These are phyloP conservation scores for Muschampia plurimacula DNA, from an alignment of 2,888 invertebrate species.

Conservation along the genomic window DNA sequence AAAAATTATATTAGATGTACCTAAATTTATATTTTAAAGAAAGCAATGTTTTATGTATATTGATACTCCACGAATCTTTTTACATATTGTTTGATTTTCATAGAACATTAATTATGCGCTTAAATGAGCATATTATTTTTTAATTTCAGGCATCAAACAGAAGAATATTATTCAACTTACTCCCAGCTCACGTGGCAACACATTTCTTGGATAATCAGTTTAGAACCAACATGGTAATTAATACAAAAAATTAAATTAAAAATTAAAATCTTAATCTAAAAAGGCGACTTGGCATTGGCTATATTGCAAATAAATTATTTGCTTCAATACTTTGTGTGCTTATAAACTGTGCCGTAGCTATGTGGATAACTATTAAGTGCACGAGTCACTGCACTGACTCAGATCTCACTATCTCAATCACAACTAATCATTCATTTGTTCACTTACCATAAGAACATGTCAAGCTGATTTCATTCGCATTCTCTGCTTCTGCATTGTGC, in stretches of 20 bases:
- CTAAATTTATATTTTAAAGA: no score
- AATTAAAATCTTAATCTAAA: not conserved
- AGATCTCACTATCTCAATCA: slow-evolving; percentile 3
- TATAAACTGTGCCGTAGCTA: slow-evolving; percentile 16
- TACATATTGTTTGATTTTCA: no score
- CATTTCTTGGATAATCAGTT: slow-evolving; percentile 97
- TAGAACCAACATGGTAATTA: slow-evolving; percentile 90
- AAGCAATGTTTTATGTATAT: no score
- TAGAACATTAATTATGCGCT: no score
- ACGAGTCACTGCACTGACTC: slow-evolving; percentile 21
- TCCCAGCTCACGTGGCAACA: slow-evolving; percentile 96
- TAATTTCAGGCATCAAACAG: slow-evolving; percentile 90
- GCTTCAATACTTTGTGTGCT: slow-evolving; percentile 21
- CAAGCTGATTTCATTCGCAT: slow-evolving; percentile 20
- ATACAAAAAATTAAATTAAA: not conserved
- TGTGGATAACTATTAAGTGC: slow-evolving; percentile 14
- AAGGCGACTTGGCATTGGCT: slow-evolving; percentile 14
- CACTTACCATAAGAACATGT: slow-evolving; percentile 12
- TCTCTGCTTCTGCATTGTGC: slow-evolving; percentile 26
- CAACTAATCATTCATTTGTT: slow-evolving; percentile 25
- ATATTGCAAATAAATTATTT: slow-evolving; percentile 5
- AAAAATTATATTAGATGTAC: no score
- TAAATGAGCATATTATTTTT: not conserved
- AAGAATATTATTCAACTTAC: slow-evolving; percentile 94
- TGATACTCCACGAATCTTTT: no score